These are phyloP conservation scores for Harpalus rubripes DNA, from an alignment of 2,888 invertebrate species.

Conservation along the genomic window DNA sequence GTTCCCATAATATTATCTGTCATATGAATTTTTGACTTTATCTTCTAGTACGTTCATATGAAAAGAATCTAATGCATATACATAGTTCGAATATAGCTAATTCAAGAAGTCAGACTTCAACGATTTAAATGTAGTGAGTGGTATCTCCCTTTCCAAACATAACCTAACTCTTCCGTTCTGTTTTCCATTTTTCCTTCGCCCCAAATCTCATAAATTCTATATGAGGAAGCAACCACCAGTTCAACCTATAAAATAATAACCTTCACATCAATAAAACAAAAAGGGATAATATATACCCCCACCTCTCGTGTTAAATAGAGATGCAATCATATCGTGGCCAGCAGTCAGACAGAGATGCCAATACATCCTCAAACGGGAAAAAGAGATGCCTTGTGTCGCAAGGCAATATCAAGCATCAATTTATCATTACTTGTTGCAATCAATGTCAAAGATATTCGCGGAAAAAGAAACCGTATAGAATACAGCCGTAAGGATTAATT, in stretches of 20 bases:
- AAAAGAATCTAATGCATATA: background rate
- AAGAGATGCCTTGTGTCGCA: background rate
- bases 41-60: constrained; percentile 2
- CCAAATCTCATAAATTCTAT: constrained; percentile 34
- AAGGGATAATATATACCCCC: constrained; percentile 21
- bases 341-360: constrained; percentile 5
- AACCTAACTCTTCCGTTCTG: constrained; percentile 6
- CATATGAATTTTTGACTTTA: constrained; percentile 4
- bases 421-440: constrained; percentile 58
- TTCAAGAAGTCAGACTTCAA: background rate
- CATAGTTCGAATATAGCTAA: constrained; percentile 16
- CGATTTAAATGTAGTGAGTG: background rate
- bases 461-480: constrained; percentile 34
- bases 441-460: constrained; percentile 1
- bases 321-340: constrained; percentile 12
- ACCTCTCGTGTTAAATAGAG: constrained; percentile 11
- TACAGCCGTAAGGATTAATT: constrained; percentile 7
- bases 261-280: constrained; percentile 29
- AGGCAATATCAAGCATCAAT: constrained; percentile 55
- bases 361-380: background rate
- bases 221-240: background rate
- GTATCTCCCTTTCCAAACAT: constrained; percentile 12
- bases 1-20: background rate
- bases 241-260: constrained; percentile 11
- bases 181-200: constrained; percentile 6